phyloP scores from a whole-genome alignment of 2,888 invertebrate genomes.

The Catocala sponsa region DNA sequence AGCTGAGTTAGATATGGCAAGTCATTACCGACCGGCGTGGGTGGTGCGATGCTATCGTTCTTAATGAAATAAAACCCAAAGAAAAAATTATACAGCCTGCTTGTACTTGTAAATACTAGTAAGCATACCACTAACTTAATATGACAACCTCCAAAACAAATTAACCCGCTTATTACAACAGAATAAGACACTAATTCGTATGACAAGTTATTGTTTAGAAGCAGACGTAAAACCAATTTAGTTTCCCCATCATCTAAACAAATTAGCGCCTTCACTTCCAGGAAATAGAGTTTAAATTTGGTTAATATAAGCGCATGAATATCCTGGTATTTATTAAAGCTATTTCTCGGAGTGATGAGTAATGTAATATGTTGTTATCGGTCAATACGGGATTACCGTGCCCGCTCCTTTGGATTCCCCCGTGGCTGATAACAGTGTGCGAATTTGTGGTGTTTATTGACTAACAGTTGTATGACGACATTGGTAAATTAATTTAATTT shows the following conservation, averaged over 20 bases:
- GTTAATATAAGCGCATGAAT: slow-evolving; percentile 6
- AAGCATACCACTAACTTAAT: slow-evolving; percentile 13
- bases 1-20: slow-evolving; percentile 76
- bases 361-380: slow-evolving; percentile 63
- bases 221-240: slow-evolving; percentile 19
- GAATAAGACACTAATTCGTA: slow-evolving; percentile 9
- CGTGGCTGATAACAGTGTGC: slow-evolving; percentile 14
- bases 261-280: slow-evolving; percentile 30
- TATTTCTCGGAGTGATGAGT: slow-evolving; percentile 65
- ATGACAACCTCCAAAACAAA: neutral
- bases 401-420: slow-evolving; percentile 24
- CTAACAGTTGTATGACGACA: no score
- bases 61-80: slow-evolving; percentile 86
- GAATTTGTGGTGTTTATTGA: no score
- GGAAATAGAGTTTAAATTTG: slow-evolving; percentile 26
- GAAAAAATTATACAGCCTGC: slow-evolving; percentile 67
- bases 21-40: slow-evolving; percentile 84
- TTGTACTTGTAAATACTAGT: slow-evolving; percentile 50
- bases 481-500: no score
- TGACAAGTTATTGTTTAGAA: neutral
- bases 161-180: neutral
- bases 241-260: slow-evolving; percentile 11
- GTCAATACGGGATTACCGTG: slow-evolving; percentile 62
- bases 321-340: slow-evolving; percentile 30
- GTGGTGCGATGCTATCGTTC: slow-evolving; percentile 82